phyloP scores from a whole-genome alignment of 2,888 invertebrate species.

The Anthophora plumipes region DNA sequence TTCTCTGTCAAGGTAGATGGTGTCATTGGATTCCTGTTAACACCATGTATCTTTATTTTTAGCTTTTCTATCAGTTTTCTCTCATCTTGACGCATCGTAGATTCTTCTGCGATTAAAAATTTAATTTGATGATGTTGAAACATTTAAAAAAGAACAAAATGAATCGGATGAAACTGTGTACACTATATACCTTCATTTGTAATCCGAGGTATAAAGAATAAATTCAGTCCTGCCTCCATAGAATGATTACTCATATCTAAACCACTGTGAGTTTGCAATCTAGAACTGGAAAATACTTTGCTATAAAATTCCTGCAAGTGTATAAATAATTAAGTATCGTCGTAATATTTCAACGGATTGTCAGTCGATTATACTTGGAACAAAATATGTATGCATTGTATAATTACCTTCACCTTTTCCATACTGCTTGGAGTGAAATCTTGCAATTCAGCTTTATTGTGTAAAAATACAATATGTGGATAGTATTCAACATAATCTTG shows the following conservation, averaged over 20 bases:
- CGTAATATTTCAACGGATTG: conserved; percentile 16
- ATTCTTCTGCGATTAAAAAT: conserved; percentile 71
- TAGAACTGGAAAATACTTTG: conserved; percentile 87
- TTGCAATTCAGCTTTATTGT: conserved; percentile 91
- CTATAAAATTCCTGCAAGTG: conserved; percentile 84
- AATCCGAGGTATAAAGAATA: conserved; percentile 89
- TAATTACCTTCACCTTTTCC: conserved; percentile 86
- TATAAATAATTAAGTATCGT: conserved; percentile 50
- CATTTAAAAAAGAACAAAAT: background rate
- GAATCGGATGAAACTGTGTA: background rate
- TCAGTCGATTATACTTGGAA: conserved; percentile 66
- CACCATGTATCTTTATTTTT: conserved; percentile 89
- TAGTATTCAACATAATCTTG: conserved; percentile 90
- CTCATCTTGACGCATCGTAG: conserved; percentile 74
- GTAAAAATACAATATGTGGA: conserved; percentile 93
- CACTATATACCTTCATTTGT: conserved; percentile 82
- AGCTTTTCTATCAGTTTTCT: conserved; percentile 88
- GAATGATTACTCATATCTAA: conserved; percentile 87
- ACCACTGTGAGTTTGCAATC: conserved; percentile 88
- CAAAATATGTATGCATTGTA: background rate
- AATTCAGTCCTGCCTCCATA: conserved; percentile 88
- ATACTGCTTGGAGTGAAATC: conserved; percentile 89
- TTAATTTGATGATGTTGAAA: background rate
- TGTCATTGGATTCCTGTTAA: conserved; percentile 89
- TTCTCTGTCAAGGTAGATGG: conserved; percentile 91